phyloP scores from a whole-genome alignment of 2,888 invertebrate species.

The Nephrotoma flavescens region DNA sequence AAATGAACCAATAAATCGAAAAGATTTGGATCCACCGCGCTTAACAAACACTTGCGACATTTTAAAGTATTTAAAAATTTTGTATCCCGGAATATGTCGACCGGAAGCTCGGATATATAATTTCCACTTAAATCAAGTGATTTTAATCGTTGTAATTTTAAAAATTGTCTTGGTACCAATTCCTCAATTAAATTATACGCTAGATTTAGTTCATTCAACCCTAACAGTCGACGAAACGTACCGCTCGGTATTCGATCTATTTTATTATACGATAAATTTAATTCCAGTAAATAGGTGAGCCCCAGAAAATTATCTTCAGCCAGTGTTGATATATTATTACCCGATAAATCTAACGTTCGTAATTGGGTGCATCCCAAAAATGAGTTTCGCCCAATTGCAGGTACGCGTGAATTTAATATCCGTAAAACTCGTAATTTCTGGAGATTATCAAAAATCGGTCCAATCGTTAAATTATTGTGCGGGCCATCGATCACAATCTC shows the following conservation, averaged over 20 bases:
- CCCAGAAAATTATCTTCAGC: constrained; percentile 63
- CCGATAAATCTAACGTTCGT: constrained; percentile 42
- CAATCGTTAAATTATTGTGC: constrained; percentile 51
- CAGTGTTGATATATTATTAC: constrained; percentile 57
- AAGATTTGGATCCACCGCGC: constrained; percentile 61
- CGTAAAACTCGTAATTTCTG: constrained; percentile 50
- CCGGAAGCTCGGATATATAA: constrained; percentile 54
- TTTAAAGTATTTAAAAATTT: constrained; percentile 55
- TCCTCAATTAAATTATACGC: constrained; percentile 51
- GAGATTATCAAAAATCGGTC: constrained; percentile 49
- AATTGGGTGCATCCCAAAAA: constrained; percentile 63
- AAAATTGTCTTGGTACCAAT: constrained; percentile 56
- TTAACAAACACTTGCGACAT: constrained; percentile 56
- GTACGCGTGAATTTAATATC: constrained; percentile 56
- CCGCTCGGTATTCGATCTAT: constrained; percentile 62
- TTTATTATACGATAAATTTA: constrained; percentile 58
- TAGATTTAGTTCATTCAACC: constrained; percentile 45
- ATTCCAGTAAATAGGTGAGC: constrained; percentile 51
- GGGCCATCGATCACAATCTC: constrained; percentile 54
- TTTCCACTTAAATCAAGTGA: constrained; percentile 62
- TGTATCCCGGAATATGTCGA: constrained; percentile 63
- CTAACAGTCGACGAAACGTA: constrained; percentile 53
- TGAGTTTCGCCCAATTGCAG: constrained; percentile 61
- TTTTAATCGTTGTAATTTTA: constrained; percentile 55
- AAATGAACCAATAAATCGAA: constrained; percentile 60